Conservation (phyloP, 2,888 invertebrate species). For the Lasioglossum calceatum region DNA sequence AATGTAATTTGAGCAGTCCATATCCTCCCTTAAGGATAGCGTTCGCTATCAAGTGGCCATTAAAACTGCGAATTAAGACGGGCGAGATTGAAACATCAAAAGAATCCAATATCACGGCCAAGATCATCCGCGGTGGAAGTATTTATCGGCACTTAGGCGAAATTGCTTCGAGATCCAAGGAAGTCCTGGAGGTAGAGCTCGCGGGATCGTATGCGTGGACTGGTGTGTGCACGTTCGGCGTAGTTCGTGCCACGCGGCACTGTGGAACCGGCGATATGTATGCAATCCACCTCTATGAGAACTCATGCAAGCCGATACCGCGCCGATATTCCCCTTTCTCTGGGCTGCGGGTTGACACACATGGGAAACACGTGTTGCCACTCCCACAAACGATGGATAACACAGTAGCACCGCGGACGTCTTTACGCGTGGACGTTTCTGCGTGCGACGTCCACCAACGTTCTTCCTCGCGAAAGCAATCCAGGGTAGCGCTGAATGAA, state of each 20-base stretch:
- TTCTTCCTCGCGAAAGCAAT: not conserved
- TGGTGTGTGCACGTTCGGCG: slow-evolving; percentile 30
- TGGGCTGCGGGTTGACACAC: slow-evolving; percentile 74
- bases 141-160: slow-evolving; percentile 21
- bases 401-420: slow-evolving; percentile 39
- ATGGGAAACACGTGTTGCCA: slow-evolving; percentile 80
- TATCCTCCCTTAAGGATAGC: not conserved
- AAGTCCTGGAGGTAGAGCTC: slow-evolving; percentile 5
- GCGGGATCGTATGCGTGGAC: slow-evolving; percentile 22
- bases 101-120: not conserved
- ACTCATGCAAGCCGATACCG: slow-evolving; percentile 77
- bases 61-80: not conserved
- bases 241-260: slow-evolving; percentile 77
- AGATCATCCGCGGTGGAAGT: not conserved
- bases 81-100: not conserved
- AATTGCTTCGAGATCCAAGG: slow-evolving; percentile 21
- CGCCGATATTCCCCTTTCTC: slow-evolving; percentile 67
- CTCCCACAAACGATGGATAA: slow-evolving; percentile 59
- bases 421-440: slow-evolving; percentile 16
- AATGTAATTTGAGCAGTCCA: not conserved
- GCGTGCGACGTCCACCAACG: not conserved
- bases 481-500: not conserved
- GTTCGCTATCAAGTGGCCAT: too few relatives aligned
- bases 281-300: slow-evolving; percentile 77
- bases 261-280: slow-evolving; percentile 80